phyloP scores from a whole-genome alignment of 2,113 vertebrate genomes.

The Mola mola region DNA sequence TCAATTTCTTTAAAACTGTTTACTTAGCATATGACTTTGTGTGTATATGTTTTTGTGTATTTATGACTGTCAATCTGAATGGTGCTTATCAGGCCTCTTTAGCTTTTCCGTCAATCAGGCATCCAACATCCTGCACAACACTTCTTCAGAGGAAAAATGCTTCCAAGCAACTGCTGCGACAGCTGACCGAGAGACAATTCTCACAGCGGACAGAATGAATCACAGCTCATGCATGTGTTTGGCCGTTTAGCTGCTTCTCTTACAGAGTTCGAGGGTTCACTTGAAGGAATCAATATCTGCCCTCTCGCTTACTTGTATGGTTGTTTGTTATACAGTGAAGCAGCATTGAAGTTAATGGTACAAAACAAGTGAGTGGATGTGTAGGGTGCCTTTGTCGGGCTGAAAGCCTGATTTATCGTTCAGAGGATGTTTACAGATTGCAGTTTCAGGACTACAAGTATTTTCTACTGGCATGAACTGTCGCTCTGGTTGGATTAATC shows the following conservation, averaged over 20 bases:
- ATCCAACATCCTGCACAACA: constrained; percentile 2
- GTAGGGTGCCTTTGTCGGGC: constrained; percentile 12
- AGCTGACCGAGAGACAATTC: constrained; percentile 23
- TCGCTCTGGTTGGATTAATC: constrained; percentile 14
- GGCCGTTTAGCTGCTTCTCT: constrained; percentile 27
- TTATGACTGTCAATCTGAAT: constrained; percentile 23
- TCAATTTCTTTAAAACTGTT: not conserved
- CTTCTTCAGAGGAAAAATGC: constrained; percentile 38
- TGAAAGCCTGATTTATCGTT: constrained; percentile 32
- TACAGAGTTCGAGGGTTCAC: constrained; percentile 42
- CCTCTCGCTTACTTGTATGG: constrained; percentile 24
- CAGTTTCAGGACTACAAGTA: not conserved
- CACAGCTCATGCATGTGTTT: constrained; percentile 15
- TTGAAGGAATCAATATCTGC: constrained; percentile 45
- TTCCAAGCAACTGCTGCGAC: constrained; percentile 41
- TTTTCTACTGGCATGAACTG: constrained; percentile 20
- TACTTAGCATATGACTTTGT: constrained; percentile 16
- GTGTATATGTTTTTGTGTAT: constrained; percentile 12
- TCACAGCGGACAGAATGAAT: constrained; percentile 44
- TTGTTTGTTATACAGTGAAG: constrained; percentile 37
- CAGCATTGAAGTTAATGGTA: constrained; percentile 31
- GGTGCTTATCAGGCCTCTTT: constrained; percentile 44
- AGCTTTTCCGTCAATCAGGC: constrained; percentile 55
- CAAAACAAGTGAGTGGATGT: constrained; percentile 38
- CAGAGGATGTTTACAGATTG: constrained; percentile 8